A percentile compares a stretch with the other conserved stretches of the same genome.
These are phyloP conservation scores for Morinoia aosen DNA, from an alignment of 2,888 invertebrate genomes.

Conservation along the genomic window DNA sequence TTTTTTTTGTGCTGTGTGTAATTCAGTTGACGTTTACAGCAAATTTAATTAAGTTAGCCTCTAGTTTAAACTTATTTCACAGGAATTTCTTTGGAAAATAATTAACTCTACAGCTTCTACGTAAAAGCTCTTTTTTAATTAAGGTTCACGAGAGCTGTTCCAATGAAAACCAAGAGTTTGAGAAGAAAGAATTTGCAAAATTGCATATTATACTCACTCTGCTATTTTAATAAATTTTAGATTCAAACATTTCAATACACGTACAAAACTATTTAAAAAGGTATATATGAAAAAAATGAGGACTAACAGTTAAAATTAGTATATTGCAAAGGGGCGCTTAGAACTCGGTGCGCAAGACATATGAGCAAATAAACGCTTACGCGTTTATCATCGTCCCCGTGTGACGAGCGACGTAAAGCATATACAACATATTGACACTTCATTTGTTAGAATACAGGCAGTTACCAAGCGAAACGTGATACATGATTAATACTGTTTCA, in stretches of 20 bases:
- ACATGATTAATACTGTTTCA: neutral
- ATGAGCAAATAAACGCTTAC: too few species aligned
- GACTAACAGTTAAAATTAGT: too few species aligned
- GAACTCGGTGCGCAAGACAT: neutral
- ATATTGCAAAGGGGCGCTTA: too few species aligned
- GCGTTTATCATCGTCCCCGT: neutral
- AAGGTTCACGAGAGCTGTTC: neutral
- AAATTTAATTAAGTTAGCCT: too few species aligned
- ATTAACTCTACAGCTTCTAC: neutral
- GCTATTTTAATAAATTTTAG: neutral
- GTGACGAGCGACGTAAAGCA: neutral
- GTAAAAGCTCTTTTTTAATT: neutral
- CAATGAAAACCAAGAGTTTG: neutral
- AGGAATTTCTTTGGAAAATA: neutral
- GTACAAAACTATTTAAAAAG: too few species aligned
- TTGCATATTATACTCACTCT: neutral
- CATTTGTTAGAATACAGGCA: neutral
- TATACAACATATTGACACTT: neutral
- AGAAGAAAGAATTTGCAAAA: neutral
- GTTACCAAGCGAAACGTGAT: neutral
- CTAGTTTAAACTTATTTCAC: neutral
- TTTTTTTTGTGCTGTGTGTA: too few species aligned
- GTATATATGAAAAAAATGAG: too few species aligned
- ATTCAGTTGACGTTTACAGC: too few species aligned
- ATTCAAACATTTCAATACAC: neutral